Evolutionary conservation across 2,888 invertebrate genomes (phyloP), one percentile per base, ranked within the genome.

Genomic region (Heliconius ismenius): DNA sequence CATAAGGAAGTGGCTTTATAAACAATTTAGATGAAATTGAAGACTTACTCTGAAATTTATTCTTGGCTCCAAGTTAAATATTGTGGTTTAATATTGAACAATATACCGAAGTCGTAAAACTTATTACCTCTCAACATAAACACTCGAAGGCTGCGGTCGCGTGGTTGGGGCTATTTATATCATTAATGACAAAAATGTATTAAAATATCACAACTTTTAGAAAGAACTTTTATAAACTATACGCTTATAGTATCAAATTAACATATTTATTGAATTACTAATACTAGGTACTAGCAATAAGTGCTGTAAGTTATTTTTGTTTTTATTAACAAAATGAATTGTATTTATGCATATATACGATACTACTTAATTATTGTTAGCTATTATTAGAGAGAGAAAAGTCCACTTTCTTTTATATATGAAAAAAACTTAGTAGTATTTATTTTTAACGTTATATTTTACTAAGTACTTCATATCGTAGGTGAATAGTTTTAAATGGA

Each of bases 61-160:
- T 75, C 76, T 74, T 43, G 73, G 69, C 69, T 43, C 73, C 54
- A 68, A 76, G 64, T 73, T 64, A 70, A 75, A 75, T 68, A 68
- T 49, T 64, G 24, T 26, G 62, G 58, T 24, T 75, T 54, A 49
- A 67, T 63, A 70, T 70, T 32, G 54, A 58, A 67, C 67, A 68
- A 75, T 78, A 58, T 64, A 36, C 28, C 21, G 43, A 43, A 73
- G 70, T 73, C 73, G 32, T 70, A 60, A 75, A 78, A 78, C 49
- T 77, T 69, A 63, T 58, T 73, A 74, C 60, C 63, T 63, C 54
- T 54, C 58, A 70, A 36, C 28, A 70, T n/a, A 68, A 68, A 62
- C 68, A 43, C 43, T 65, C 18, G 15, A 67, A 67, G 65, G 58
- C 54, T 54, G 58, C 58, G 74, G 58, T 67, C 32, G 26, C 49